Evolutionary conservation across 1,140 invertebrate genomes (phyloP).

Genomic region (Papilio dardanus): DNA sequence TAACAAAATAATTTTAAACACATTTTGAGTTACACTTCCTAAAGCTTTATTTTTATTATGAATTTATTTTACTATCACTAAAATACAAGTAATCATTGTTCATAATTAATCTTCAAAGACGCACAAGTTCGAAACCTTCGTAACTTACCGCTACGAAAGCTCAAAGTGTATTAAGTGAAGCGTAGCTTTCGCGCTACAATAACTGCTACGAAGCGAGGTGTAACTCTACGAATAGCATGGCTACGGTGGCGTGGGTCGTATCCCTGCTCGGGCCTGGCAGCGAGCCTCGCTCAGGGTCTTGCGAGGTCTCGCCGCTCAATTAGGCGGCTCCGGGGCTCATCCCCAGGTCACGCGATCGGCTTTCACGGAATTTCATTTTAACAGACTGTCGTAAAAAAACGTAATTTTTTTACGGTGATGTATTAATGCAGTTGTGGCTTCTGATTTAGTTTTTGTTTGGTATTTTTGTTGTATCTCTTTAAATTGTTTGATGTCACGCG

Average conservation of each 20-base stretch:
- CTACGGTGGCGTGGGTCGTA: neutral
- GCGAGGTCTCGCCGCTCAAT: constrained; percentile 10
- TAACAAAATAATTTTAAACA: neutral
- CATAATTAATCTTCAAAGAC: neutral
- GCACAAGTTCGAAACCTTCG: neutral
- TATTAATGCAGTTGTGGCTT: constrained; percentile 32
- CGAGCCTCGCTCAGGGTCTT: neutral
- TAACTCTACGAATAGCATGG: constrained; percentile 17
- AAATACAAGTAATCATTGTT: neutral
- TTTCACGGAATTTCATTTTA: constrained; percentile 30
- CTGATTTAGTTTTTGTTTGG: constrained; percentile 28
- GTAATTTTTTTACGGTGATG: constrained; percentile 24
- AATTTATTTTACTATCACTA: neutral
- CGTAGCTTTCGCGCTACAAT: constrained; percentile 17
- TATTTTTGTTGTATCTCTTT: constrained; percentile 3
- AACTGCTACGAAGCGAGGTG: constrained; percentile 1
- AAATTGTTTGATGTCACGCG: neutral
- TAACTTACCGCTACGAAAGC: constrained; percentile 4
- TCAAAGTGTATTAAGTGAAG: neutral
- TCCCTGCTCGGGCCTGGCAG: constrained; percentile 16
- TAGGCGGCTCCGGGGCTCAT: neutral
- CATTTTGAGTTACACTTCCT: neutral
- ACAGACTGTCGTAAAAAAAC: constrained; percentile 26
- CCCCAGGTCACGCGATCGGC: constrained; percentile 16
- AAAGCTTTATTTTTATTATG: neutral